Evolutionary conservation across 2,113 vertebrate genomes (phyloP).

Genomic region (Dicentrarchus labrax): DNA sequence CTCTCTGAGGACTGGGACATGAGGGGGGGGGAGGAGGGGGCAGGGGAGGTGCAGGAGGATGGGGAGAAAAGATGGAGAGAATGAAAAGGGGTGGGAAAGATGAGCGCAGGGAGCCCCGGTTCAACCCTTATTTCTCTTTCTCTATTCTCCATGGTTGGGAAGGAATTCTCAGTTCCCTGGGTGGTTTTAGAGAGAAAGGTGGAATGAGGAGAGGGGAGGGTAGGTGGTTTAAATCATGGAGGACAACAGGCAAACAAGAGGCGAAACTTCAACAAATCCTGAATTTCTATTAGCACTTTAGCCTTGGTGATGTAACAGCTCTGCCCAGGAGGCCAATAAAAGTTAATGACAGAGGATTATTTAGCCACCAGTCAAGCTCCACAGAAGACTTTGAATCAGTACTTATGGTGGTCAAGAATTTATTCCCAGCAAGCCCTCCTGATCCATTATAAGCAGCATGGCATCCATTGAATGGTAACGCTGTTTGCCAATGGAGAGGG

Average conservation of each 20-base stretch:
- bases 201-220: slow-evolving; percentile 65
- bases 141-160: slow-evolving; percentile 67
- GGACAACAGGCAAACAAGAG: slow-evolving; percentile 73
- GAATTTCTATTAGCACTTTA: slow-evolving; percentile 58
- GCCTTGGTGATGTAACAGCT: slow-evolving; percentile 66
- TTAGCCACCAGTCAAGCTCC: slow-evolving; percentile 62
- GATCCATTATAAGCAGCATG: slow-evolving; percentile 57
- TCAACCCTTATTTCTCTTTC: slow-evolving; percentile 69
- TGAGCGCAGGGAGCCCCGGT: slow-evolving; percentile 72
- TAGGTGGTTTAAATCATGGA: slow-evolving; percentile 70
- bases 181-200: slow-evolving; percentile 74
- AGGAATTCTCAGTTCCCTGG: slow-evolving; percentile 78
- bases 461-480: slow-evolving; percentile 19
- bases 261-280: slow-evolving; percentile 69
- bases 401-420: slow-evolving; percentile 61
- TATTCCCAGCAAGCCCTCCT: slow-evolving; percentile 50
- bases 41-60: slow-evolving; percentile 40
- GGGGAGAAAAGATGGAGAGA: slow-evolving; percentile 73
- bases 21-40: slow-evolving; percentile 31
- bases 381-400: slow-evolving; percentile 49
- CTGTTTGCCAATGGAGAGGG: slow-evolving; percentile 3
- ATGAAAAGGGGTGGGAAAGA: slow-evolving; percentile 80
- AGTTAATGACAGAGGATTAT: slow-evolving; percentile 73
- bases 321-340: slow-evolving; percentile 65
- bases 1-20: slow-evolving; percentile 77